Base-by-base conservation (phyloP, 2,113 vertebrate genomes). In the Pycnonotus jocosus region DNA sequence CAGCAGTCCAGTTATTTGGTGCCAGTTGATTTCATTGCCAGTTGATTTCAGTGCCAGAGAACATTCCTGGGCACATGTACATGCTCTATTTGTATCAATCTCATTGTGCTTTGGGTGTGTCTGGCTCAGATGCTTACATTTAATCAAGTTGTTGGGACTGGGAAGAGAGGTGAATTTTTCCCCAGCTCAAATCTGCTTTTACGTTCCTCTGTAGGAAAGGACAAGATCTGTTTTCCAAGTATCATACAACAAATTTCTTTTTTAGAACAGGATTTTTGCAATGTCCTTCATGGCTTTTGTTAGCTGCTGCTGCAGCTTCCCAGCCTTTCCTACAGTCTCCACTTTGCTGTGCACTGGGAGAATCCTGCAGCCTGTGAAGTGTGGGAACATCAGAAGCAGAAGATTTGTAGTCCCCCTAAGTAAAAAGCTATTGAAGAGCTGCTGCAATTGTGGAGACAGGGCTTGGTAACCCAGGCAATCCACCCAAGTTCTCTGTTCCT, bases 101-200 rank as follows among this genome's bases (percentile, higher is more conserved):
- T 90, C 48, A 79, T 86, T 84, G 77, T 84, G 48, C 78, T 95
- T 92, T 65, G 92, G 82, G 85, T 83, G 76, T 92, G 94, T 66
- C 90, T 90, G 81, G 54, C 62, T 90, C 82, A 80, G 56, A 86
- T 57, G 42, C 58, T 77, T 57, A 28, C 20, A 74, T n/a, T 86
- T 94, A 92, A 95, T 94, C 81, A 58, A 66, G 24, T 73, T 90
- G 18, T 82, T 77, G 42, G 35, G 38, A 64, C 2, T 37, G 13
- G 24, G 35, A 54, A 62, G 7, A 65, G 50, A 86, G 74, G 30
- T 70, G 72, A 73, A n/a, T 83, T 93, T 94, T 94, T 77, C 33
- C 11, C 33, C 31, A 51, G 14, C 25, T 86, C 47, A 45, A 61
- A 83, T 83, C 64, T 65, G 38, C 24, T 45, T 86, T 72, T 54